A percentile compares a stretch with the other conserved stretches of the same genome.
Evolutionary conservation across 2,888 invertebrate species (phyloP).

Genomic region (Bedellia somnulentella): DNA sequence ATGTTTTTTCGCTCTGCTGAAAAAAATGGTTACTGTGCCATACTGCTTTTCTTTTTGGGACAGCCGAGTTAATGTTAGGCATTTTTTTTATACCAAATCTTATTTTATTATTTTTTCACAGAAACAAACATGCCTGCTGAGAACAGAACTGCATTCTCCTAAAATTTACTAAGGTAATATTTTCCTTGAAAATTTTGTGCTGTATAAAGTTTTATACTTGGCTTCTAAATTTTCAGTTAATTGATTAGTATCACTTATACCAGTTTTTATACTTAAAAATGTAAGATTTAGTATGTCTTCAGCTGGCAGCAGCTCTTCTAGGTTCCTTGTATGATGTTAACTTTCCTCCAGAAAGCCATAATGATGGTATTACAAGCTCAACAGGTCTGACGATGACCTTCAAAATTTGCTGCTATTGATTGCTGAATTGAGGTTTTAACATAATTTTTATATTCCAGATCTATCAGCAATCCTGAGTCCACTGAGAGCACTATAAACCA

Average conservation of each 20-base stretch:
- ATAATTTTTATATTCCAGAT: neutral
- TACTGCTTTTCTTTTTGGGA: no score
- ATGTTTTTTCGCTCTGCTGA: no score
- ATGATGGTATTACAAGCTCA: conserved; percentile 15
- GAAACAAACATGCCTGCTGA: no score
- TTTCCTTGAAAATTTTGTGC: neutral
- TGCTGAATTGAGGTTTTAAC: neutral
- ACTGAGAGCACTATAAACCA: neutral
- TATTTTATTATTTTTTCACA: no score
- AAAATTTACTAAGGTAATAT: neutral
- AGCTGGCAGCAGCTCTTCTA: no score
- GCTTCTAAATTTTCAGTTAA: neutral
- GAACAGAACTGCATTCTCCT: no score
- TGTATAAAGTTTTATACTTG: neutral
- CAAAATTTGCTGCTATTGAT: neutral
- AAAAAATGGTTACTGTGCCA: no score
- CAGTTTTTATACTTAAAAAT: no score
- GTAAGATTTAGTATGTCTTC: neutral
- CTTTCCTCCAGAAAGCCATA: conserved; percentile 11
- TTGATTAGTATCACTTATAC: no score
- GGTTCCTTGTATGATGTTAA: conserved; percentile 16
- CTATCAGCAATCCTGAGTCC: neutral
- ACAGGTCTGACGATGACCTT: conserved; percentile 10
- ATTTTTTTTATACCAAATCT: no score
- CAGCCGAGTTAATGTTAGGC: no score